Percentiles rank a stretch among this genome's conserved stretches.
Evolutionary conservation across 1,140 invertebrate species (phyloP).

Genomic region (Diprion similis): DNA sequence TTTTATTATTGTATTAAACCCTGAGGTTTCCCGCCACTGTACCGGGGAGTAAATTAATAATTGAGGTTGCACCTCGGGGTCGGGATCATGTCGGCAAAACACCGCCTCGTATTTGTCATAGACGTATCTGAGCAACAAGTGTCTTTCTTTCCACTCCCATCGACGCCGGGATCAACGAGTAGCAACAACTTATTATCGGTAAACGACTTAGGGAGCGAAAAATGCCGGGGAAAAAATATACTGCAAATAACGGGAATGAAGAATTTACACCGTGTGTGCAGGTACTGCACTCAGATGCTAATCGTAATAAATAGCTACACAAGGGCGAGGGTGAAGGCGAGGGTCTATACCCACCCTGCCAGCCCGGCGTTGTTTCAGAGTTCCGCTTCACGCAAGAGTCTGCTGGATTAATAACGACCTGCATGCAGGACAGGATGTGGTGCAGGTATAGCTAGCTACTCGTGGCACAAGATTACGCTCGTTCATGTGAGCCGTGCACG

Average conservation of each 20-base stretch:
- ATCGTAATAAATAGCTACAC: too few relatives aligned
- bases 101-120: too few relatives aligned
- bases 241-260: background rate
- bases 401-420: background rate
- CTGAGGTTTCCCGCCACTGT: slow-evolving; percentile 26
- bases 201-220: background rate
- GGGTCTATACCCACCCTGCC: too few relatives aligned
- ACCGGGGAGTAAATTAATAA: background rate
- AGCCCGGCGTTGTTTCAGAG: background rate
- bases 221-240: background rate
- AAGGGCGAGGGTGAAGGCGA: too few relatives aligned
- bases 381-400: background rate
- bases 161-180: too few relatives aligned
- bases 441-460: background rate
- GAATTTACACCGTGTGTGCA: background rate
- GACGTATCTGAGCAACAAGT: too few relatives aligned
- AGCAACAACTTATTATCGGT: too few relatives aligned
- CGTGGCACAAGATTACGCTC: too few relatives aligned
- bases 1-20: slow-evolving; percentile 33
- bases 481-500: too few relatives aligned
- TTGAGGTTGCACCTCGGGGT: background rate
- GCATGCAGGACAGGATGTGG: background rate
- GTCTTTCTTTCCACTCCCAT: too few relatives aligned
- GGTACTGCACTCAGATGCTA: too few relatives aligned
- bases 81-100: too few relatives aligned